Percentiles rank a stretch among this genome's conserved stretches.
phyloP scores from a whole-genome alignment of 2,797 vertebrate species.

The Epinephelus coioides region DNA sequence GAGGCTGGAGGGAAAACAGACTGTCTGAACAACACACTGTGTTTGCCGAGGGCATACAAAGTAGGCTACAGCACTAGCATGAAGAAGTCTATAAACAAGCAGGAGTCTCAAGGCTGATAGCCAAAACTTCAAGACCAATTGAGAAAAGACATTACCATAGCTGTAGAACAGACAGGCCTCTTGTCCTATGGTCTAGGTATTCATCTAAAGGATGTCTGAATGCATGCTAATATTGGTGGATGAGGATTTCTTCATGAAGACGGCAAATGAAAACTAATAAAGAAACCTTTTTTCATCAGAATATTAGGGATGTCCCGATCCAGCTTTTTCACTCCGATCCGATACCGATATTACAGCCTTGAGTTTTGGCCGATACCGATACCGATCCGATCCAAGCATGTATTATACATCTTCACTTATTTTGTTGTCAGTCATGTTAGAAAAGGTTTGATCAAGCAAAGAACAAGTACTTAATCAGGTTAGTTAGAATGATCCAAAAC shows the following conservation, averaged over 20 bases:
- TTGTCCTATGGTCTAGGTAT: slow-evolving; percentile 3
- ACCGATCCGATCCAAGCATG: too few species aligned
- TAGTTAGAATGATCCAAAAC: too few species aligned
- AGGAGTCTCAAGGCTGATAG: neutral
- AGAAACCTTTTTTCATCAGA: neutral
- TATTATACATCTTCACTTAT: too few species aligned
- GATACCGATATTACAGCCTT: too few species aligned
- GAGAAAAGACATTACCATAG: slow-evolving; percentile 23
- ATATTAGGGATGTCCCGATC: too few species aligned
- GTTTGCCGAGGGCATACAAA: slow-evolving; percentile 64
- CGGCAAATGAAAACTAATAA: neutral
- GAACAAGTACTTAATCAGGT: too few species aligned
- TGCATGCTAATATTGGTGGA: neutral
- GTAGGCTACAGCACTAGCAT: slow-evolving; percentile 41
- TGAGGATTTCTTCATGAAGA: too few species aligned
- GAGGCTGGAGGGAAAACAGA: slow-evolving; percentile 44
- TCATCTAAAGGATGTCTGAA: neutral
- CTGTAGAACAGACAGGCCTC: neutral
- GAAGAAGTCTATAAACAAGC: slow-evolving; percentile 34
- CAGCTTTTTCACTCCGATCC: too few species aligned
- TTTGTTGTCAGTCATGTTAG: too few species aligned
- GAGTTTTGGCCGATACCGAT: too few species aligned
- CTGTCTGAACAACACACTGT: slow-evolving; percentile 18
- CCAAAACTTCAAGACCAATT: slow-evolving; percentile 12
- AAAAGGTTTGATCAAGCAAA: too few species aligned